Evolutionary conservation across 1,140 invertebrate genomes (phyloP).

Genomic region (Heterodera schachtii): DNA sequence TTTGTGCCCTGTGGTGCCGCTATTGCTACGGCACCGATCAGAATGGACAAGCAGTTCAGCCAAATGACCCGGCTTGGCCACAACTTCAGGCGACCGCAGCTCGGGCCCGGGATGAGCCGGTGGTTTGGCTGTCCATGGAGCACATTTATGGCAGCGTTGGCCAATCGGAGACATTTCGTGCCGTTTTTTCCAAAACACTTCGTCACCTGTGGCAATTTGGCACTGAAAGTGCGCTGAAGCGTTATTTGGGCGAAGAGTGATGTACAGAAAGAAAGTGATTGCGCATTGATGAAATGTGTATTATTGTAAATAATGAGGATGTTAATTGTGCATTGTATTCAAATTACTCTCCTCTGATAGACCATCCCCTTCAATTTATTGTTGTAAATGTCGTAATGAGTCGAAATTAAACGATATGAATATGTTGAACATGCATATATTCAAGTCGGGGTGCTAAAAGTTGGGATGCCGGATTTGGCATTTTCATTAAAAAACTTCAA

Average conservation of each 20-base stretch:
- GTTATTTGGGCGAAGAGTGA: not conserved
- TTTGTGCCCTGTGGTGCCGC: slow-evolving; percentile 3
- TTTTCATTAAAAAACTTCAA: too few relatives aligned
- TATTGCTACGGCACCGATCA: not conserved
- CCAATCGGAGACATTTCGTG: not conserved
- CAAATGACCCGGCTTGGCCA: not conserved
- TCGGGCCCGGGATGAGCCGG: not conserved
- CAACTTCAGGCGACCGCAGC: not conserved
- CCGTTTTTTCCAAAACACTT: not conserved
- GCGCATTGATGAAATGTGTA: too few relatives aligned
- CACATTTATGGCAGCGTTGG: not conserved
- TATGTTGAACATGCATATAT: too few relatives aligned
- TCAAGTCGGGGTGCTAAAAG: too few relatives aligned
- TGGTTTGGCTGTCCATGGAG: slow-evolving; percentile 7
- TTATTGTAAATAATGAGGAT: too few relatives aligned
- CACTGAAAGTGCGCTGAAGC: not conserved
- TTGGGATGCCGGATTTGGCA: too few relatives aligned
- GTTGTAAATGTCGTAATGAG: too few relatives aligned
- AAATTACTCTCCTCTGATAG: too few relatives aligned
- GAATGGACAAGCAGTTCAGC: not conserved
- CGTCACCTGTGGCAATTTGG: not conserved
- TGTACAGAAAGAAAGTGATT: too few relatives aligned
- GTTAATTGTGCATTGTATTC: too few relatives aligned
- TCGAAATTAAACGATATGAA: too few relatives aligned
- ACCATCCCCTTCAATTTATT: too few relatives aligned